phyloP scores from a whole-genome alignment of 2,888 invertebrate genomes.

The Tanypteryx hageni region DNA sequence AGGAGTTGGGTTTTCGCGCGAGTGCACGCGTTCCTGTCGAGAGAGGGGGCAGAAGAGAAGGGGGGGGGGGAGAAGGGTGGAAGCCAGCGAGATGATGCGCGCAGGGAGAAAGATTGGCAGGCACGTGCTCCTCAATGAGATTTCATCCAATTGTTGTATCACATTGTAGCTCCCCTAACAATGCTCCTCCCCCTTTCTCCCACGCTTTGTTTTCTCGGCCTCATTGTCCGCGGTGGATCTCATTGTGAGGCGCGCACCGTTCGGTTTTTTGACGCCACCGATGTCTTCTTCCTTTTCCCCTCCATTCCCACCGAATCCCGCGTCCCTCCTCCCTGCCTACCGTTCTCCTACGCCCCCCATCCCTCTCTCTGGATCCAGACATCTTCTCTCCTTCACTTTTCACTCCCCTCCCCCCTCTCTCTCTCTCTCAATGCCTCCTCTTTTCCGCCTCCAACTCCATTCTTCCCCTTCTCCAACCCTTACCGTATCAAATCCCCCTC shows the following conservation, averaged over 20 bases:
- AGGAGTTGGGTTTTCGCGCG: conserved; percentile 12
- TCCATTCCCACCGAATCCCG: not conserved
- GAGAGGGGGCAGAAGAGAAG: not conserved
- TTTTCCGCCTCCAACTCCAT: not conserved
- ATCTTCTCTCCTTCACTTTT: not conserved
- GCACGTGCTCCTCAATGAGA: conserved; percentile 21
- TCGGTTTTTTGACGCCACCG: not conserved
- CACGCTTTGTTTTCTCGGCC: not conserved
- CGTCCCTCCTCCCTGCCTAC: not conserved
- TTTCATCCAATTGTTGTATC: conserved; percentile 24
- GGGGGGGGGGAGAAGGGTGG: not conserved
- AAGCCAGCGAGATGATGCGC: not conserved
- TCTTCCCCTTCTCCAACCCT: not conserved
- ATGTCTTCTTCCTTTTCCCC: too few species aligned
- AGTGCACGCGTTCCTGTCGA: not conserved
- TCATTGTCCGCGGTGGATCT: not conserved
- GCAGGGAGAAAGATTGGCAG: not conserved
- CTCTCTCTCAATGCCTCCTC: not conserved
- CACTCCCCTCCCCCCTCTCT: not conserved
- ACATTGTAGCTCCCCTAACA: conserved; percentile 2
- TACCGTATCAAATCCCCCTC: not conserved
- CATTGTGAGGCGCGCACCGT: not conserved
- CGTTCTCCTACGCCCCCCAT: too few species aligned
- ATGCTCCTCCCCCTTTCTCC: not conserved
- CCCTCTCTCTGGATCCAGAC: not conserved